Percentiles rank a stretch among this genome's conserved stretches.
Evolutionary conservation across 2,113 vertebrate species (phyloP).

Genomic region (Thermophis baileyi): DNA sequence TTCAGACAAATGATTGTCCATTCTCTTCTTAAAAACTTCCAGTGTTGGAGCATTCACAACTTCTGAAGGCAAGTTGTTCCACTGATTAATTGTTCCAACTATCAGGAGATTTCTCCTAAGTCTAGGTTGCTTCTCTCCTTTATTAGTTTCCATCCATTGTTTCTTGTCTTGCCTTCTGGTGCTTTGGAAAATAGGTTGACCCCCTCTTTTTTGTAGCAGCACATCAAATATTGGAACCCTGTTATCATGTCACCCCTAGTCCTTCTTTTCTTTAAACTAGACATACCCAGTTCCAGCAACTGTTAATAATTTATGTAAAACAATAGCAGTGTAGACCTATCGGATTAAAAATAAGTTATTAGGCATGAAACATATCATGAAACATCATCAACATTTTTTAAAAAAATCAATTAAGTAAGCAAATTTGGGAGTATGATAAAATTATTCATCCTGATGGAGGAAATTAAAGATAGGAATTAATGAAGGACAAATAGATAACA

Average conservation of each 20-base stretch:
- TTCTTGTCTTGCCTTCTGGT: not conserved
- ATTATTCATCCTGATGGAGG: not conserved
- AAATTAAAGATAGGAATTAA: constrained; percentile 13
- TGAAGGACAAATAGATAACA: constrained; percentile 5
- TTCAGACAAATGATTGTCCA: not conserved
- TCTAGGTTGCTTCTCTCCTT: not conserved
- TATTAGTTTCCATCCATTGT: not conserved
- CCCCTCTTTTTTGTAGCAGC: not conserved
- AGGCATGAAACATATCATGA: rapidly evolving
- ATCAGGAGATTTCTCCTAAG: not conserved
- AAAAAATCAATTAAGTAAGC: not conserved
- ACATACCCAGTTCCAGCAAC: not conserved
- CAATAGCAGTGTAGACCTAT: not conserved
- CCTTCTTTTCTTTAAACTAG: not conserved
- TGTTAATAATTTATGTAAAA: not conserved
- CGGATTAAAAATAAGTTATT: not conserved
- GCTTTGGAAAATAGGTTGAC: not conserved
- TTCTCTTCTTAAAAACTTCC: not conserved
- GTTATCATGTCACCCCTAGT: not conserved
- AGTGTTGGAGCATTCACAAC: not conserved
- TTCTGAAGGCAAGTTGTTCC: not conserved
- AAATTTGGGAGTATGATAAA: rapidly evolving
- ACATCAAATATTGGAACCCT: not conserved
- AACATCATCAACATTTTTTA: rapidly evolving
- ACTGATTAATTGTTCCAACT: not conserved